Percentiles rank a stretch among this genome's conserved stretches.
phyloP scores from a whole-genome alignment of 2,113 vertebrate genomes.

The Nannospalax galili region DNA sequence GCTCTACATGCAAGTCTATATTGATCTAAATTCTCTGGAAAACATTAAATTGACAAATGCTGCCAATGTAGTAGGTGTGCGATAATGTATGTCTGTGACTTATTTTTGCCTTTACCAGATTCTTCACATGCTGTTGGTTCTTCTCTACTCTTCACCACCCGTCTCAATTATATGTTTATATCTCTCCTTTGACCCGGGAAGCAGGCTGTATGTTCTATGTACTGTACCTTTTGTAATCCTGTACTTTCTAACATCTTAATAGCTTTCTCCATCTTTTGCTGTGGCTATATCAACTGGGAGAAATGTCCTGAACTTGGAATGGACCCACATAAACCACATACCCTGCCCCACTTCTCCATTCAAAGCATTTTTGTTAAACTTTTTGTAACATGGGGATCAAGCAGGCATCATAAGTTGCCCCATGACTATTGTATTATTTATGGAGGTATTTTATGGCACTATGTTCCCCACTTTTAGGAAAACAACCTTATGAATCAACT shows the following conservation, averaged over 20 bases:
- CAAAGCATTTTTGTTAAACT: not conserved
- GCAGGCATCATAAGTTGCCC: no score
- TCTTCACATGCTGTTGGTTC: not conserved
- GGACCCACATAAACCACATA: not conserved
- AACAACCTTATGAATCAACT: rapidly evolving
- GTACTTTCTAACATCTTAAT: not conserved
- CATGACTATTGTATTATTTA: not conserved
- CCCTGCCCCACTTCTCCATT: not conserved
- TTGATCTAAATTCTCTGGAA: not conserved
- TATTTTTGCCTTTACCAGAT: not conserved
- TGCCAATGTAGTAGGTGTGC: not conserved
- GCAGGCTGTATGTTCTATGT: not conserved
- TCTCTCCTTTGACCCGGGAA: not conserved
- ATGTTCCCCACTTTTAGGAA: not conserved
- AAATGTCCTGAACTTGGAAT: not conserved
- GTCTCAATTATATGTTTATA: not conserved
- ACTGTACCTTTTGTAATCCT: not conserved
- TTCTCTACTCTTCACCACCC: not conserved
- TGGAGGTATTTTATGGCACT: not conserved
- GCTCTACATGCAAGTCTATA: not conserved
- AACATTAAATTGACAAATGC: not conserved
- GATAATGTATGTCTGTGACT: not conserved
- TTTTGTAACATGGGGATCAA: no score
- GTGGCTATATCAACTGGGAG: not conserved
- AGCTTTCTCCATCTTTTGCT: not conserved